Conservation (phyloP, 1,140 invertebrate species). For the Bombyx mandarina region DNA sequence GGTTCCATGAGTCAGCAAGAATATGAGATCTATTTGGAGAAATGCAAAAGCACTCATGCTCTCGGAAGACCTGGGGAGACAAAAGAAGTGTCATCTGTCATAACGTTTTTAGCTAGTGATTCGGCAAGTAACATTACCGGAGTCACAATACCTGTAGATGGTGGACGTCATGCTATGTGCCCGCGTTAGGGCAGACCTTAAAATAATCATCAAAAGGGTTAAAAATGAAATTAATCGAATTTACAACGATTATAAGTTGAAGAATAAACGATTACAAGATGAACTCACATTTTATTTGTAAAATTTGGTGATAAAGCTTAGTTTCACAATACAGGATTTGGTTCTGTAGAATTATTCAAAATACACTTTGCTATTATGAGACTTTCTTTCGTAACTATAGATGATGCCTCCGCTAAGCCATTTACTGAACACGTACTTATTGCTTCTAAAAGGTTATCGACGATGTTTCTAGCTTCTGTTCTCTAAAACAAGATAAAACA, state of each 20-base stretch:
- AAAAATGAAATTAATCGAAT: no score
- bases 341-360: background rate
- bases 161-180: slow-evolving; percentile 62
- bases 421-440: slow-evolving; percentile 26
- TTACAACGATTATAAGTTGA: no score
- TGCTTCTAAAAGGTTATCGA: slow-evolving; percentile 21
- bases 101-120: slow-evolving; percentile 84
- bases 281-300: no score
- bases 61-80: slow-evolving; percentile 79
- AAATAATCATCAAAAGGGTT: background rate
- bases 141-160: slow-evolving; percentile 82
- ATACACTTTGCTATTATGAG: slow-evolving; percentile 28
- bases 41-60: slow-evolving; percentile 81
- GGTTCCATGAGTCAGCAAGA: slow-evolving; percentile 77
- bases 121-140: slow-evolving; percentile 85
- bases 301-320: no score
- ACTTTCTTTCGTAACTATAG: slow-evolving; percentile 19
- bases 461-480: slow-evolving; percentile 16
- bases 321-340: no score
- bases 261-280: no score
- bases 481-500: slow-evolving; percentile 22
- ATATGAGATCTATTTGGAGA: slow-evolving; percentile 80
- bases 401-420: slow-evolving; percentile 22
- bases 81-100: slow-evolving; percentile 82
- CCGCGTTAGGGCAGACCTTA: slow-evolving; percentile 2